These are phyloP conservation scores for Myotis yumanensis DNA, from an alignment of 2,113 vertebrate species.

Conservation along the genomic window DNA sequence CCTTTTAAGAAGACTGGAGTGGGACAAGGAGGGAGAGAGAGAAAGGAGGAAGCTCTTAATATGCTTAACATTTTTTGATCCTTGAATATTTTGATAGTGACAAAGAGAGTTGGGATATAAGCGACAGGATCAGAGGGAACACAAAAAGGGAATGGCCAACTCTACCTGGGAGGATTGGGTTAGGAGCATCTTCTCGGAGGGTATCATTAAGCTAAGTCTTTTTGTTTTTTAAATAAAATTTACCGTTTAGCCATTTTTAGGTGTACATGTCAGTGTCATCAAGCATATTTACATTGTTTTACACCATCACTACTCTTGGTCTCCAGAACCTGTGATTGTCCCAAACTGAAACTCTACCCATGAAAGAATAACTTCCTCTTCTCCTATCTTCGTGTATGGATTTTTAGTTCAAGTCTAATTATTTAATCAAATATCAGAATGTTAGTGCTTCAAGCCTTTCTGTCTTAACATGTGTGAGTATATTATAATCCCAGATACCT, in stretches of 20 bases:
- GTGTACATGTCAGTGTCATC: background rate
- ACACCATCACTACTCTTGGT: background rate
- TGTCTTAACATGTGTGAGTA: background rate
- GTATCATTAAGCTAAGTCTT: background rate
- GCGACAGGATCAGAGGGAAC: background rate
- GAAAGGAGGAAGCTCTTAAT: background rate
- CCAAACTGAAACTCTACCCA: background rate
- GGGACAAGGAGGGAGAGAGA: background rate
- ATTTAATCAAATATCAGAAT: constrained; percentile 7
- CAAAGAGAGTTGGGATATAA: background rate
- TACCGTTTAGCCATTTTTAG: background rate
- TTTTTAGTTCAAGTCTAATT: background rate
- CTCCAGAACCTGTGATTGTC: background rate
- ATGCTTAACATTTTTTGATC: background rate
- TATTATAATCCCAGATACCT: background rate
- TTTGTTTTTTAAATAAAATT: background rate
- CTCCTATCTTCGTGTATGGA: background rate
- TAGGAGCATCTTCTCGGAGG: background rate
- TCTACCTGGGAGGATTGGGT: background rate
- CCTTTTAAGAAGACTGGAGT: background rate
- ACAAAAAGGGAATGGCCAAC: background rate
- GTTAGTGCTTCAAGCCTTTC: background rate
- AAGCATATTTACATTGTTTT: background rate
- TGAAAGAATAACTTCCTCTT: background rate
- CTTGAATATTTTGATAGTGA: background rate